These are phyloP conservation scores for Ophioninae sp. DNA, from an alignment of 2,888 invertebrate species.

Conservation along the genomic window DNA sequence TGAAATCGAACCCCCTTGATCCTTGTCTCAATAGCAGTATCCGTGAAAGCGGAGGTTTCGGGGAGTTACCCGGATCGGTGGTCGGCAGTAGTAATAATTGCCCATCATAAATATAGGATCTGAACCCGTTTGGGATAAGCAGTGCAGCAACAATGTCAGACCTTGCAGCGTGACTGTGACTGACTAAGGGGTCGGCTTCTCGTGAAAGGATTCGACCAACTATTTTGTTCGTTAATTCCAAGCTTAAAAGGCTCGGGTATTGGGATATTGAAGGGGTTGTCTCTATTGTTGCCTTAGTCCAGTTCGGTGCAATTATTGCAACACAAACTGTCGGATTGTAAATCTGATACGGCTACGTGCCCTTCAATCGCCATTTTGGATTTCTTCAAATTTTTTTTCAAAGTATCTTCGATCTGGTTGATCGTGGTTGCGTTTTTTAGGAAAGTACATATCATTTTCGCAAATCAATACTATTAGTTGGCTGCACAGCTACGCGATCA, in stretches of 20 bases:
- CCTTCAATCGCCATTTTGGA: neutral
- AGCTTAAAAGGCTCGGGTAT: neutral
- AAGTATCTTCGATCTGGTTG: neutral
- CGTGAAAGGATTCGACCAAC: neutral
- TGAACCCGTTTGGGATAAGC: constrained; percentile 8
- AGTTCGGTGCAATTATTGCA: neutral
- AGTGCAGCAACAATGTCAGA: constrained; percentile 3
- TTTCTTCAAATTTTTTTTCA: neutral
- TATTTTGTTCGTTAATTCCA: neutral
- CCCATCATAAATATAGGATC: constrained; percentile 23
- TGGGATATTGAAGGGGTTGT: neutral
- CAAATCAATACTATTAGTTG: neutral
- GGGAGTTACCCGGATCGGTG: constrained; percentile 13
- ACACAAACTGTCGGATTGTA: neutral
- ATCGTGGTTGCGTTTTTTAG: neutral
- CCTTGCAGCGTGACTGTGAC: neutral
- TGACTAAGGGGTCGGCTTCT: neutral
- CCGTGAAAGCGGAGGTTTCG: constrained; percentile 27
- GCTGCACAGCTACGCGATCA: neutral
- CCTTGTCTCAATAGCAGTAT: constrained; percentile 27
- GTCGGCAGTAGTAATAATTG: neutral
- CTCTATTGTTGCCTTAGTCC: neutral
- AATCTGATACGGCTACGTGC: neutral
- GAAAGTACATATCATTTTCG: neutral
- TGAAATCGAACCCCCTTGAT: constrained; percentile 16